phyloP scores from a whole-genome alignment of 1,140 invertebrate genomes.

The Pachypsylla venusta region DNA sequence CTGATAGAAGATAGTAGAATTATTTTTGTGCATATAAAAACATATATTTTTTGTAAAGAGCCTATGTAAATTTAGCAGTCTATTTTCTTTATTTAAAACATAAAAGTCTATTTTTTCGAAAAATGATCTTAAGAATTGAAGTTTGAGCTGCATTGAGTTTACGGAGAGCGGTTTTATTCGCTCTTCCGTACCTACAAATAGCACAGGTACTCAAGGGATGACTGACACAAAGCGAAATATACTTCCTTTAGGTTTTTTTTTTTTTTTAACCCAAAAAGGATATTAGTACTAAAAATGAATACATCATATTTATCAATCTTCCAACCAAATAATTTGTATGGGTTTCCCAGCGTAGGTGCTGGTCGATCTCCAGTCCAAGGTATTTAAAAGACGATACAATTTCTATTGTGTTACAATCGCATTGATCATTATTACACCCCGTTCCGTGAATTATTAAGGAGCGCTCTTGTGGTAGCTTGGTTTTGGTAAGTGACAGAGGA shows the following conservation, averaged over 20 bases:
- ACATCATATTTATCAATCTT: neutral
- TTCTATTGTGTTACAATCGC: neutral
- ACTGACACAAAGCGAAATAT: neutral
- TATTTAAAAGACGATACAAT: neutral
- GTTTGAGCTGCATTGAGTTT: neutral
- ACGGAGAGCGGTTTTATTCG: neutral
- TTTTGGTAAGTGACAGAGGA: neutral
- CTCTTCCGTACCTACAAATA: neutral
- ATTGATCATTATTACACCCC: neutral
- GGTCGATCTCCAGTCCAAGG: neutral
- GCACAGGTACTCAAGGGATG: neutral
- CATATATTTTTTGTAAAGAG: neutral
- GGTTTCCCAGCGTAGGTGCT: neutral
- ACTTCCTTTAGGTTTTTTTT: neutral
- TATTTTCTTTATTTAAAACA: neutral
- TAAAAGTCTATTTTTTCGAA: neutral
- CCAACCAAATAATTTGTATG: neutral
- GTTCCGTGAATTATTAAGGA: neutral
- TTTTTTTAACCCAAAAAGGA: neutral
- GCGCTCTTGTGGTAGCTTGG: neutral
- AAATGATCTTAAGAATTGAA: neutral
- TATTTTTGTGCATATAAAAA: constrained; percentile 6
- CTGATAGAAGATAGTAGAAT: too few species aligned
- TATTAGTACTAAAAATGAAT: neutral
- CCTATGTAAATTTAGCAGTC: neutral